Evolutionary conservation across 2,888 invertebrate genomes (phyloP).

Genomic region (Lasiommata megera): DNA sequence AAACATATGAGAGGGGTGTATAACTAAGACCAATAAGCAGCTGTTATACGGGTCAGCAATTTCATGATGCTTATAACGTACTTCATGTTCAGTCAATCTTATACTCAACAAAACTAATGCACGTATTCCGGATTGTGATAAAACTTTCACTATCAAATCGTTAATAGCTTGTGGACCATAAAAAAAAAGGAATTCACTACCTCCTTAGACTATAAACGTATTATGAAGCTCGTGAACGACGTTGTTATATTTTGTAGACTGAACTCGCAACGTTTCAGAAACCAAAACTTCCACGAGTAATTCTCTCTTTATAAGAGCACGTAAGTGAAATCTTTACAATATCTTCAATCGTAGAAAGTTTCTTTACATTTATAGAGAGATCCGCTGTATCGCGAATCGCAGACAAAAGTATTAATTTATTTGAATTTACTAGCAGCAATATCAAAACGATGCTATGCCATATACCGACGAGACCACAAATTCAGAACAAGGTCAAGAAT

Average conservation of each 20-base stretch:
- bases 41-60: no score
- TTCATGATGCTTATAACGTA: no score
- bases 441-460: constrained; percentile 42
- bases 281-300: neutral
- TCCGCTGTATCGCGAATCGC: neutral
- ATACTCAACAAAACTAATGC: neutral
- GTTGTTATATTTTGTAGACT: neutral
- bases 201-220: neutral
- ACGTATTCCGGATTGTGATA: neutral
- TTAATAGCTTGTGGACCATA: neutral
- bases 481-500: constrained; percentile 74
- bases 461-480: constrained; percentile 37
- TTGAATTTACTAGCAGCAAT: constrained; percentile 5
- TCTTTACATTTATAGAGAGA: neutral
- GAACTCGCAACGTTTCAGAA: neutral
- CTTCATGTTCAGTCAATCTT: no score
- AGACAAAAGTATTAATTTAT: constrained; percentile 11
- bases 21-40: no score
- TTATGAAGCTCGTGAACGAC: neutral
- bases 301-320: constrained; percentile 3
- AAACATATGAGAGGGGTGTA: no score
- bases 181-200: neutral
- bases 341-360: constrained; percentile 8
- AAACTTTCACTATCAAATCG: neutral
- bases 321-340: constrained; percentile 5